Evolutionary conservation across 2,888 invertebrate species (phyloP), one percentile per base, ranked within the genome.

Genomic region (Parnassius smintheus): DNA sequence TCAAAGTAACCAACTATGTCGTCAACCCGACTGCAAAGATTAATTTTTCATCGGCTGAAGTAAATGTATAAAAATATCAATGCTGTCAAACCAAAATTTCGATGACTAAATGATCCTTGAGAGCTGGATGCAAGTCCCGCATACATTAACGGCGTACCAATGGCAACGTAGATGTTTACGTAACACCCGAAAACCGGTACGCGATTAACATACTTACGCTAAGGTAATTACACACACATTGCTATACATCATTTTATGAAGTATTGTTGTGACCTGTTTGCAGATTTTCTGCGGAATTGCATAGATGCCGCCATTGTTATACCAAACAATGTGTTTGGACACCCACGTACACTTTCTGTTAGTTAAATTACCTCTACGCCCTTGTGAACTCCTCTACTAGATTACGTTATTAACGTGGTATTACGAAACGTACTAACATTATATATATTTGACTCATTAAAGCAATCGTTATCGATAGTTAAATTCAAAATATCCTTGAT

Each of bases 31-130:
- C 35, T 35, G 35, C 35, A 7, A 7, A 35, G 4, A 35, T 7
- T 35, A 7, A 35, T 7, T 35, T 35, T 35, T 7, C 4, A 35
- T 4, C 4, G 35, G 35, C 35, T 51, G 13, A n/a, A 1, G 51
- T 51, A 53, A 58, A 35, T 35, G 35, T 7, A 35, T 35, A 7
- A 35, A 4, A 65, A 68, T 62, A 65, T 60, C 66, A 70, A 72
- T 69, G 65, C 72, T 71, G 68, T 72, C 75, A 72, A 72, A 73
- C 69, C 75, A 76, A 70, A 72, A 68, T 66, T 68, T 67, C 69
- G 71, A 78, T 87, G 85, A 84, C 79, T 83, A 83, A 81, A 76
- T 68, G 62, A 81, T 83, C 88, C 87, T 88, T 87, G 86, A 75
- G 86, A 75, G 72, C 76, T 68, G 75, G 78, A 79, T 86, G 85